Conservation (phyloP, 2,797 vertebrate genomes). For the Yasuhikotakia modesta region DNA sequence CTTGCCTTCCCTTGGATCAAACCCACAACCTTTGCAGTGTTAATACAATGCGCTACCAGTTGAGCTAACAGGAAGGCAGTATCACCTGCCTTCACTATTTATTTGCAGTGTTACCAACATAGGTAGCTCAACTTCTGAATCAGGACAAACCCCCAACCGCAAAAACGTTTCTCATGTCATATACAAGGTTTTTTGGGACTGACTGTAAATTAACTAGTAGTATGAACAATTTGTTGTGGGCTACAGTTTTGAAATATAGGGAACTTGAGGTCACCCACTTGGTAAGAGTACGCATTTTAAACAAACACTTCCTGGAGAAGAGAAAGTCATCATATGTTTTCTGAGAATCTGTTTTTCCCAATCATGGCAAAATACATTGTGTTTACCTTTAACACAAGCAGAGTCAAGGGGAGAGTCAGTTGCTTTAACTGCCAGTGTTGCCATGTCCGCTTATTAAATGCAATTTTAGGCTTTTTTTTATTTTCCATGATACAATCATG, state of each 20-base stretch:
- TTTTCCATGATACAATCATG: not conserved
- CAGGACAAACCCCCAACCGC: no score
- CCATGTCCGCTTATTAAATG: not conserved
- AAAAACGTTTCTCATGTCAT: no score
- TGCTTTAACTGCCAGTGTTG: not conserved
- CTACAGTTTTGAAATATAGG: not conserved
- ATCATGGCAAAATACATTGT: not conserved
- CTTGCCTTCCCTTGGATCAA: no score
- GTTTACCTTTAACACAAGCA: constrained; percentile 11
- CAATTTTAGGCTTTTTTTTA: not conserved
- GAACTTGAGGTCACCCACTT: constrained; percentile 10
- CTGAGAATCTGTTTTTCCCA: constrained; percentile 10
- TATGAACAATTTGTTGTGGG: not conserved
- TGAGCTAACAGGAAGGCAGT: no score
- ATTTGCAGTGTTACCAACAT: no score
- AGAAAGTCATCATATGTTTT: not conserved
- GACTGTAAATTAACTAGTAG: not conserved
- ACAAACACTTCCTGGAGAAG: constrained; percentile 29
- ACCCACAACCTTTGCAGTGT: no score
- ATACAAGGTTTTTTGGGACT: not conserved
- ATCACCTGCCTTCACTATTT: no score
- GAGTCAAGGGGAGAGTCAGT: not conserved
- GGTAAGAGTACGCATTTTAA: not conserved
- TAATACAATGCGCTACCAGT: no score
- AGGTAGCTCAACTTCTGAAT: no score